Percentiles rank a stretch among this genome's conserved stretches.
Evolutionary conservation across 2,113 vertebrate species (phyloP).

Genomic region (Climacteris rufus): DNA sequence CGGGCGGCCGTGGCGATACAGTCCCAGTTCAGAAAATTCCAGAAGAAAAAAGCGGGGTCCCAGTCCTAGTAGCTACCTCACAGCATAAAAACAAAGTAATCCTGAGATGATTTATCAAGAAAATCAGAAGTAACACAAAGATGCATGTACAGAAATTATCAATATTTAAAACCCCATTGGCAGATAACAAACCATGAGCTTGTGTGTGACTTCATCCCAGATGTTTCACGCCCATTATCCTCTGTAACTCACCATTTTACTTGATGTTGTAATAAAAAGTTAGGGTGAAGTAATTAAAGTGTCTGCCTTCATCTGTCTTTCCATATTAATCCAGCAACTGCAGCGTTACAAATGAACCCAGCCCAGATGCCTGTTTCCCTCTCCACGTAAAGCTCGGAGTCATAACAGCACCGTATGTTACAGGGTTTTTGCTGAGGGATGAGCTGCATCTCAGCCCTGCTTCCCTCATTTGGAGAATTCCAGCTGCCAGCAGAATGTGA

Average conservation of each 20-base stretch:
- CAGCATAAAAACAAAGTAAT: conserved; percentile 20
- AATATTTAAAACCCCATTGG: conserved; percentile 54
- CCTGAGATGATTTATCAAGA: conserved; percentile 53
- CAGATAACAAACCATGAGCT: conserved; percentile 20
- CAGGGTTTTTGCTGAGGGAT: background rate
- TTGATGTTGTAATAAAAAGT: conserved; percentile 78
- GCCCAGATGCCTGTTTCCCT: background rate
- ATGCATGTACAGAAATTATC: conserved; percentile 75
- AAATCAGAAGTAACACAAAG: conserved; percentile 38
- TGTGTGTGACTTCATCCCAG: conserved; percentile 41
- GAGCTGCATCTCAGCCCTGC: background rate
- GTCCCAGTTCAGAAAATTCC: conserved; percentile 98
- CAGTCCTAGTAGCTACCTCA: conserved; percentile 79
- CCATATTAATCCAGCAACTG: background rate
- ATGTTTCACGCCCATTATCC: conserved; percentile 31
- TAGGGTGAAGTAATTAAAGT: conserved; percentile 59
- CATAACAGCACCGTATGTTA: background rate
- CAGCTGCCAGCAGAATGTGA: background rate
- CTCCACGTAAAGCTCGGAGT: background rate
- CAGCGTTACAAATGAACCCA: background rate
- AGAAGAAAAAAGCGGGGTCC: conserved; percentile 90
- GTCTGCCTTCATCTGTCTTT: conserved; percentile 60
- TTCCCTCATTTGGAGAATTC: conserved; percentile 9
- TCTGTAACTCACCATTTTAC: conserved; percentile 67
- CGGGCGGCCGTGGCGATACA: conserved; percentile 89